phyloP scores from a whole-genome alignment of 1,140 invertebrate genomes.

The Ptiloglossa arizonensis region DNA sequence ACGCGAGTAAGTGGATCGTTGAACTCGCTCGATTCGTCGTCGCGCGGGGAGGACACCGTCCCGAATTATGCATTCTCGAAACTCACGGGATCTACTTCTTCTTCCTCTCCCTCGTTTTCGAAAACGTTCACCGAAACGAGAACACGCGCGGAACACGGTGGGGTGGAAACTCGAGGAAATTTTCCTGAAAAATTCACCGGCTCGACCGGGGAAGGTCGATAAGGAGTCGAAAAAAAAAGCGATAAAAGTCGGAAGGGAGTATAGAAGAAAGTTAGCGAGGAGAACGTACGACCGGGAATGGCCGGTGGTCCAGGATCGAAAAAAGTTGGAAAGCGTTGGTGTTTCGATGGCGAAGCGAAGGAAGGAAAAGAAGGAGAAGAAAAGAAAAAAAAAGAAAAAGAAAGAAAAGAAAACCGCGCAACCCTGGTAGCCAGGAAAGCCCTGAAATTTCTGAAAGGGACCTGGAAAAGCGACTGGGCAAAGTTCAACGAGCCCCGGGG shows the following conservation, averaged over 20 bases:
- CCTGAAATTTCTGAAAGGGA: slow-evolving; percentile 31
- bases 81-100: not conserved
- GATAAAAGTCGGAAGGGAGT: not conserved
- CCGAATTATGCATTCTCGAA: slow-evolving; percentile 31
- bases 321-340: no score
- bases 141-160: not conserved
- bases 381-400: not conserved
- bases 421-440: not conserved
- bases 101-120: not conserved
- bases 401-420: not conserved
- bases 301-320: not conserved
- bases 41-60: not conserved
- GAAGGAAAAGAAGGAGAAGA: not conserved
- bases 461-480: slow-evolving; percentile 26
- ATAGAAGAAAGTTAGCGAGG: no score
- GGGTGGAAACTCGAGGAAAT: not conserved
- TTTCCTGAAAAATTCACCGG: slow-evolving; percentile 24
- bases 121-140: not conserved
- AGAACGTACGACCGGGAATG: not conserved
- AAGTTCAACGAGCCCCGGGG: slow-evolving; percentile 41
- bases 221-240: not conserved
- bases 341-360: no score
- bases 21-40: slow-evolving; percentile 33
- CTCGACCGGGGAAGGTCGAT: not conserved
- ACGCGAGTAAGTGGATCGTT: slow-evolving; percentile 24